phyloP scores from a whole-genome alignment of 2,797 vertebrate genomes.

The Phataginus tricuspis region DNA sequence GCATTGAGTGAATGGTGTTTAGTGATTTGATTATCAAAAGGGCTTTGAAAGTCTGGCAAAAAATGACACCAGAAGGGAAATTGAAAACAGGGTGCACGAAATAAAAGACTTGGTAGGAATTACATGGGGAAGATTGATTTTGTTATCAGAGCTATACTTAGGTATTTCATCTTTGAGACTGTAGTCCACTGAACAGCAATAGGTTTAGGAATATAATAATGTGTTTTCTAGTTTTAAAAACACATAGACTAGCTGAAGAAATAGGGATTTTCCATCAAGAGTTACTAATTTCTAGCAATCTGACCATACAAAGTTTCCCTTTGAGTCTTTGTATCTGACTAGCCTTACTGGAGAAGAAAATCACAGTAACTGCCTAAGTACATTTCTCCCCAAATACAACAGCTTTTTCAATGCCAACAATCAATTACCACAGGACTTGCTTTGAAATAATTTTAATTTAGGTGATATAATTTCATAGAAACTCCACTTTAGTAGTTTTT shows the following conservation, averaged over 20 bases:
- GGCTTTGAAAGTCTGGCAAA: background rate
- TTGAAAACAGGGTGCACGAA: background rate
- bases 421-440: background rate
- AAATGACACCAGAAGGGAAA: conserved; percentile 13
- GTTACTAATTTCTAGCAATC: background rate
- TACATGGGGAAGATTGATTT: background rate
- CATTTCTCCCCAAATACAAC: background rate
- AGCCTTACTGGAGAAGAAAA: background rate
- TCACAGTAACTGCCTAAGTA: background rate
- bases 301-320: background rate
- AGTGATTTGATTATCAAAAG: conserved; percentile 56
- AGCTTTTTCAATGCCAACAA: background rate
- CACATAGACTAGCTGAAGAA: background rate
- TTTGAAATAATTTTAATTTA: background rate
- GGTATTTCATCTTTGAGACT: background rate
- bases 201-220: background rate
- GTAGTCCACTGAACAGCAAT: background rate
- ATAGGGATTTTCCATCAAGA: background rate
- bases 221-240: background rate
- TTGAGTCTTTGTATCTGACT: background rate
- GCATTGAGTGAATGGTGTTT: background rate
- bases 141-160: background rate
- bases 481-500: background rate
- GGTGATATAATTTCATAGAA: background rate
- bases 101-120: conserved; percentile 21